Conservation (phyloP, 2,888 invertebrate species). For the Scaeva pyrastri region DNA sequence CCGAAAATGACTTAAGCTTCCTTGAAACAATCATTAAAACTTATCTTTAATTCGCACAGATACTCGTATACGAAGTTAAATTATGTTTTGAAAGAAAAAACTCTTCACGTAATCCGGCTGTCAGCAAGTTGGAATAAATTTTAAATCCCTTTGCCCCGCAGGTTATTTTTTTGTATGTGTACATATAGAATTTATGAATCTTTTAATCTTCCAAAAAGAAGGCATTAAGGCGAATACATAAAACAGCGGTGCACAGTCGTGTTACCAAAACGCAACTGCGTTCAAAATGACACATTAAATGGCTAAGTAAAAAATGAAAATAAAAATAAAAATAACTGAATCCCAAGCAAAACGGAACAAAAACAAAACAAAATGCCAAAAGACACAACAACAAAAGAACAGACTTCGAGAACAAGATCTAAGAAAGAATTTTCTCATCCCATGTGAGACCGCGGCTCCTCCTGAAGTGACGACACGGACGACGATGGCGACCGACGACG, state of each 20-base stretch:
- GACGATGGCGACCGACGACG: slow-evolving; percentile 21
- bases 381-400: slow-evolving; percentile 52
- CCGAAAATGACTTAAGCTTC: neutral
- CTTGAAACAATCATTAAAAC: slow-evolving; percentile 56
- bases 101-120: slow-evolving; percentile 67
- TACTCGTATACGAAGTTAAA: slow-evolving; percentile 20
- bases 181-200: slow-evolving; percentile 59
- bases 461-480: slow-evolving; percentile 28
- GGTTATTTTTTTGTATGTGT: no score
- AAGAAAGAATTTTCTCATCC: slow-evolving; percentile 63
- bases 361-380: slow-evolving; percentile 26
- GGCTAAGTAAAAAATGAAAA: slow-evolving; percentile 46
- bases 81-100: slow-evolving; percentile 41
- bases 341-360: slow-evolving; percentile 19
- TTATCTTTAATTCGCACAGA: slow-evolving; percentile 38
- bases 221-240: slow-evolving; percentile 35
- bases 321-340: neutral
- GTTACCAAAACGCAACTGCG: slow-evolving; percentile 64
- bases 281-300: slow-evolving; percentile 68
- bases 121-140: slow-evolving; percentile 55
- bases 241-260: slow-evolving; percentile 59
- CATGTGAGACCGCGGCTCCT: slow-evolving; percentile 46
- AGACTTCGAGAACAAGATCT: slow-evolving; percentile 69
- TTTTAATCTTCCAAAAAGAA: slow-evolving; percentile 63
- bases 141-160: slow-evolving; percentile 57